phyloP scores from a whole-genome alignment of 2,113 vertebrate species.

The Eidolon helvum region DNA sequence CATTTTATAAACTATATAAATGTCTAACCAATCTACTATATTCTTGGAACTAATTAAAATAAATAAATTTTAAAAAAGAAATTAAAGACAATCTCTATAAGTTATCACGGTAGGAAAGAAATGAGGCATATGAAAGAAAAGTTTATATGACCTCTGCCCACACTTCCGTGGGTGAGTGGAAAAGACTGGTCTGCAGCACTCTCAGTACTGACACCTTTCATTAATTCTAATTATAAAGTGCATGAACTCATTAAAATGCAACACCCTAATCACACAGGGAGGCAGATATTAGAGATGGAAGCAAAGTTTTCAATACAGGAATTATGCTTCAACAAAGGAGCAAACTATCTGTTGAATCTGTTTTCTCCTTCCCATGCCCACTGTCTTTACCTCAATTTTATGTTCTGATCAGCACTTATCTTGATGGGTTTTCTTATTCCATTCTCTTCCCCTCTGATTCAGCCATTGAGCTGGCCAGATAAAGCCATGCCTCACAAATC shows the following conservation, averaged over 20 bases:
- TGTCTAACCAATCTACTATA: no score
- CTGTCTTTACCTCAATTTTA: background rate
- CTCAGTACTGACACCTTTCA: background rate
- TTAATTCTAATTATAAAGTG: constrained; percentile 10
- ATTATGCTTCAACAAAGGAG: background rate
- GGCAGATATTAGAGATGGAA: background rate
- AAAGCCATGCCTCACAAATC: background rate
- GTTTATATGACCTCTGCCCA: background rate
- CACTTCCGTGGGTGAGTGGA: background rate
- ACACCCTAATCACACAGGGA: background rate
- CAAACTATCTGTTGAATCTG: background rate
- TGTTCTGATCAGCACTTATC: background rate
- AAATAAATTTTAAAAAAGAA: background rate
- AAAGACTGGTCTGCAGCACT: background rate
- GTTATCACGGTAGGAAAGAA: background rate
- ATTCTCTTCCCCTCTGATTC: background rate
- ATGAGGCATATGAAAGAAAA: background rate
- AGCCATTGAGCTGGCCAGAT: background rate
- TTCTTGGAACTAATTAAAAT: no score
- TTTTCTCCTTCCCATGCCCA: background rate
- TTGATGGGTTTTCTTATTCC: background rate
- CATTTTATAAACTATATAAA: no score
- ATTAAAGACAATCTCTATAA: background rate
- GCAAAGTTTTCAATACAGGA: background rate
- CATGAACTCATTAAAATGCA: background rate